A percentile compares a stretch with the other conserved stretches of the same genome.
Evolutionary conservation across 2,113 vertebrate genomes (phyloP).

Genomic region (Scopus umbretta): DNA sequence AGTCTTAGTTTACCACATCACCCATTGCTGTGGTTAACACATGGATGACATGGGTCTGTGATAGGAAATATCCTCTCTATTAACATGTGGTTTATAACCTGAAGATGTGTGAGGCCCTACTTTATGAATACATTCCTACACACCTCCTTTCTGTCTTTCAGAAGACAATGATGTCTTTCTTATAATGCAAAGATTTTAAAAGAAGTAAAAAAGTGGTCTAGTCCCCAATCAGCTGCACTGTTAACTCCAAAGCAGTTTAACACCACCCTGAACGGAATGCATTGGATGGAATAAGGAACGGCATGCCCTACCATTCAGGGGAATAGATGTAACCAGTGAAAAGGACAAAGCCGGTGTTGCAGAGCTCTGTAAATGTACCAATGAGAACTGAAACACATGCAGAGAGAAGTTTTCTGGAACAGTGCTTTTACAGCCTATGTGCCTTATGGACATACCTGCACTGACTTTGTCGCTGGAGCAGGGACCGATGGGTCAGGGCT

Average conservation of each 20-base stretch:
- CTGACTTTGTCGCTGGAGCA: neutral
- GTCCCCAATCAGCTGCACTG: neutral
- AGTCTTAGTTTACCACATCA: neutral
- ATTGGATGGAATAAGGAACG: too few relatives aligned
- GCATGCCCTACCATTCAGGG: neutral
- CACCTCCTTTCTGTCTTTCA: neutral
- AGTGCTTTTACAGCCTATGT: neutral
- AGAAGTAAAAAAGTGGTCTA: neutral
- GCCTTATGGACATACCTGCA: neutral
- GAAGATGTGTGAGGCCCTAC: neutral
- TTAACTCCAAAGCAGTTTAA: neutral
- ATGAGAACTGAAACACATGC: neutral
- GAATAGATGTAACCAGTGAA: neutral
- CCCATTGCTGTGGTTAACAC: neutral
- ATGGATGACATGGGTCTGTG: neutral
- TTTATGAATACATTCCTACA: neutral
- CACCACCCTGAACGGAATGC: neutral
- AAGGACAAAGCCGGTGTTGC: neutral
- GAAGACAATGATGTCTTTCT: neutral
- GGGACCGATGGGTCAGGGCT: neutral
- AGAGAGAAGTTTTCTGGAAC: neutral
- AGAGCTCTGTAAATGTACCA: neutral
- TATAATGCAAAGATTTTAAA: neutral
- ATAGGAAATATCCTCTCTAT: neutral
- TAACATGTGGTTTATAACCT: neutral